Evolutionary conservation across 2,888 invertebrate genomes (phyloP), one percentile per base, ranked within the genome.

Genomic region (Drosophila fungiperda): DNA sequence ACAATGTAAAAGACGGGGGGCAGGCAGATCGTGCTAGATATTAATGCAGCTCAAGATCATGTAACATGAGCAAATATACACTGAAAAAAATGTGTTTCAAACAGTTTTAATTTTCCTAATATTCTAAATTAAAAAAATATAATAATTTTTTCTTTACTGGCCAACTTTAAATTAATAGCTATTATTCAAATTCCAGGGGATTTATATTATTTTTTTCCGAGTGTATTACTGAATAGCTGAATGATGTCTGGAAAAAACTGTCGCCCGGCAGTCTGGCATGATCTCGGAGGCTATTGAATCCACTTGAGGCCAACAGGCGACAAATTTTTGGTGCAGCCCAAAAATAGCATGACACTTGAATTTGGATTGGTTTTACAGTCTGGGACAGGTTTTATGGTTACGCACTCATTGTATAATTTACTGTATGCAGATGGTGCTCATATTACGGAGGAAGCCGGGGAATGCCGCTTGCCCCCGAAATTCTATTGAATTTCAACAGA

Each of bases 291-390:
- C 49, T 50, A 38, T 32, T 63, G 48, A 54, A 55, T 65, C 73
- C 86, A 87, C 88, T 87, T 87, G 78, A 88, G 72, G 61, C 76
- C 57, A 68, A 76, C 68, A 59, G 73, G 81, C 79, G 85, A 85
- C 85, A 85, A 85, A 87, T 85, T 88, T 77, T 29, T 61, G 62
- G 65, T 64, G 78, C 64, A 67, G 73, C 75, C 81, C 79, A 73
- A 78, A 81, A 86, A 87, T 87, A 85, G 76, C 83, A 81, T 88
- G 87, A 85, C 87, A 86, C 86, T 86, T 86, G 88, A 86, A 80
- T 74, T 88, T 65, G 68, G 70, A 73, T 77, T 60, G 83, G 66
- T 49, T 64, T 71, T 58, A 62, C 53, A 60, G 78, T 68, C 53
- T 49, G 65, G 52, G 80, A 81, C 85, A 85, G 86, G 86, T 86